These are phyloP conservation scores for Ochotona curzoniae DNA, from an alignment of 2,113 vertebrate species.

Conservation along the genomic window DNA sequence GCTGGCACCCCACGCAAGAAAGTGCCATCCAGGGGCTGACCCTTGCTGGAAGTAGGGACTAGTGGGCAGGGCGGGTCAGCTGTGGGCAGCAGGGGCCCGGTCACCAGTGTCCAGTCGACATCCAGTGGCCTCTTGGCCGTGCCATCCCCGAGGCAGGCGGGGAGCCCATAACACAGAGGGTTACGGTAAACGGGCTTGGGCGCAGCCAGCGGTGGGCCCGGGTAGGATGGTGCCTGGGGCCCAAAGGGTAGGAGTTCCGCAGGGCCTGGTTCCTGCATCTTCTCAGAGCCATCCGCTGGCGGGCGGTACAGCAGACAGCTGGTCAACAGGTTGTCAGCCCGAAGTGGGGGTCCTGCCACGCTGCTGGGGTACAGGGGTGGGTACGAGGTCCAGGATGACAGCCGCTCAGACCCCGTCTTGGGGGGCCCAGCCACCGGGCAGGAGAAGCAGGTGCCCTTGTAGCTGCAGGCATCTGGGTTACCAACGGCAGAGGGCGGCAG, in stretches of 20 bases:
- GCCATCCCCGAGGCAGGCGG: slow-evolving; percentile 75
- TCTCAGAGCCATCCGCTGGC: slow-evolving; percentile 79
- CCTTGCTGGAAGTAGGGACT: slow-evolving; percentile 71
- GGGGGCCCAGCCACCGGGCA: slow-evolving; percentile 83
- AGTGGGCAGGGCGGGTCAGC: slow-evolving; percentile 69
- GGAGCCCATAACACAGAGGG: slow-evolving; percentile 81
- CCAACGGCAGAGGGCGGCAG: slow-evolving; percentile 73
- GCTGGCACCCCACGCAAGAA: slow-evolving; percentile 68
- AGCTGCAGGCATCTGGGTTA: slow-evolving; percentile 82
- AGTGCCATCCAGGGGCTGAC: slow-evolving; percentile 73
- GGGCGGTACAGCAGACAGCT: slow-evolving; percentile 83
- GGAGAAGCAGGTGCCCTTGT: slow-evolving; percentile 89
- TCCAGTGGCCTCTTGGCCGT: slow-evolving; percentile 81
- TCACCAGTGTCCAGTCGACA: slow-evolving; percentile 83
- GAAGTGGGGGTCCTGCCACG: slow-evolving; percentile 81
- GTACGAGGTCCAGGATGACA: slow-evolving; percentile 82
- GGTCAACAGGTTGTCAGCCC: slow-evolving; percentile 73
- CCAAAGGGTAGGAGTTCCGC: slow-evolving; percentile 73
- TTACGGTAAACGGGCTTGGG: slow-evolving; percentile 92
- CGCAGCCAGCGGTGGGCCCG: slow-evolving; percentile 83
- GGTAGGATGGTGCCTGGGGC: slow-evolving; percentile 78
- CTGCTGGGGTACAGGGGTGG: slow-evolving; percentile 79
- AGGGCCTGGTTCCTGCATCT: slow-evolving; percentile 69
- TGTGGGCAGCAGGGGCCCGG: neutral
- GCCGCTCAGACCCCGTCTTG: slow-evolving; percentile 76